phyloP scores from a whole-genome alignment of 2,888 invertebrate genomes.

The Choreutis nemorana region DNA sequence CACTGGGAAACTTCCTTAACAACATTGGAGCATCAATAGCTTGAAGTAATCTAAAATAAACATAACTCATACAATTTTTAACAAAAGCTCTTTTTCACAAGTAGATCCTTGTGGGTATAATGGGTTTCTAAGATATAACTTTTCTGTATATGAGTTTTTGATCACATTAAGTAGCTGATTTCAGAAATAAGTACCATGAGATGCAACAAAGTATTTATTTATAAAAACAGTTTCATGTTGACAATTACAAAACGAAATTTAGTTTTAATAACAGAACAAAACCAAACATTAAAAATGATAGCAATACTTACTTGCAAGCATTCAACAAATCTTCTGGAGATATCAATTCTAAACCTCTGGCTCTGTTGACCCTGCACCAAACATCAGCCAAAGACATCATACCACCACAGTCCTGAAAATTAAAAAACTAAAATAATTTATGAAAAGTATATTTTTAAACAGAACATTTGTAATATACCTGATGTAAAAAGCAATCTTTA shows the following conservation, averaged over 20 bases:
- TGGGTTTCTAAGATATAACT: no score
- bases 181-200: no score
- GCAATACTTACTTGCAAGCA: conserved; percentile 77
- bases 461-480: neutral
- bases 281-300: neutral
- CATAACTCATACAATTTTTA: no score
- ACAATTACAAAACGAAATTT: no score
- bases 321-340: conserved; percentile 97
- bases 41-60: conserved; percentile 65
- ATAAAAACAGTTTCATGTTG: no score
- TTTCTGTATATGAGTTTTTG: no score
- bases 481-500: neutral
- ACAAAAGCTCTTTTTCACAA: no score
- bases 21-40: conserved; percentile 75
- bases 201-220: no score
- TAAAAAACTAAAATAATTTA: conserved; percentile 1
- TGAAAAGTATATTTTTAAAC: neutral
- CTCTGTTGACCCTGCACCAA: conserved; percentile 96
- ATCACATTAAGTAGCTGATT: no score
- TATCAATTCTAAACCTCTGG: conserved; percentile 92
- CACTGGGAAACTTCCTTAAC: conserved; percentile 87
- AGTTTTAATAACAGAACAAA: neutral
- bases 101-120: no score
- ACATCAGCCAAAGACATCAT: conserved; percentile 97
- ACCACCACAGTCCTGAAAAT: conserved; percentile 83